phyloP scores from a whole-genome alignment of 2,113 vertebrate species.

The Salvelinus fontinalis region DNA sequence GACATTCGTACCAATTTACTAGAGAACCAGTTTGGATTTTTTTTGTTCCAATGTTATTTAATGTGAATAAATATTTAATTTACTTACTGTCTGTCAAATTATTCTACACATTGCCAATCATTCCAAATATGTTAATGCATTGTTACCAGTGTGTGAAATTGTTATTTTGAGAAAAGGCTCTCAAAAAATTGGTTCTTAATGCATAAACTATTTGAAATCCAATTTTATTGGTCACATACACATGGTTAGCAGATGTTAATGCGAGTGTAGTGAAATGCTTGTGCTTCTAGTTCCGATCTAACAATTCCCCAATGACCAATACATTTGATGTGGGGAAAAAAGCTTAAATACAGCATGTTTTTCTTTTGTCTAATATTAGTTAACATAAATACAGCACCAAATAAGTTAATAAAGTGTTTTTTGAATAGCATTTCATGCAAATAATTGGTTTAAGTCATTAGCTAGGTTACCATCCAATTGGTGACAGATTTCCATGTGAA shows the following conservation, averaged over 20 bases:
- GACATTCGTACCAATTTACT: too few relatives aligned
- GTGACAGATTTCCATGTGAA: too few relatives aligned
- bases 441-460: too few relatives aligned
- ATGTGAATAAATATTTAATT: constrained; percentile 56
- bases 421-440: too few relatives aligned
- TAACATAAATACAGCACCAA: not conserved
- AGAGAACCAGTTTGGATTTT: too few relatives aligned
- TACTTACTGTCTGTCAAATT: constrained; percentile 1
- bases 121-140: constrained; percentile 7
- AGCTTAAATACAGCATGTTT: too few relatives aligned
- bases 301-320: too few relatives aligned
- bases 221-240: too few relatives aligned
- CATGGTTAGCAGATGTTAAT: too few relatives aligned
- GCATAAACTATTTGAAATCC: not conserved
- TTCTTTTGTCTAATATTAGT: not conserved
- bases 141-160: not conserved
- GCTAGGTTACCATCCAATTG: too few relatives aligned
- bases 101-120: not conserved
- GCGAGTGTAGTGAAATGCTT: not conserved
- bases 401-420: too few relatives aligned
- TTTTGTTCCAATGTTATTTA: constrained; percentile 45
- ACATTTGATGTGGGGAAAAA: too few relatives aligned
- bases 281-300: not conserved
- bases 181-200: not conserved
- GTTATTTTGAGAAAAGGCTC: not conserved